Evolutionary conservation across 2,113 vertebrate species (phyloP).

Genomic region (Phoxinus phoxinus): DNA sequence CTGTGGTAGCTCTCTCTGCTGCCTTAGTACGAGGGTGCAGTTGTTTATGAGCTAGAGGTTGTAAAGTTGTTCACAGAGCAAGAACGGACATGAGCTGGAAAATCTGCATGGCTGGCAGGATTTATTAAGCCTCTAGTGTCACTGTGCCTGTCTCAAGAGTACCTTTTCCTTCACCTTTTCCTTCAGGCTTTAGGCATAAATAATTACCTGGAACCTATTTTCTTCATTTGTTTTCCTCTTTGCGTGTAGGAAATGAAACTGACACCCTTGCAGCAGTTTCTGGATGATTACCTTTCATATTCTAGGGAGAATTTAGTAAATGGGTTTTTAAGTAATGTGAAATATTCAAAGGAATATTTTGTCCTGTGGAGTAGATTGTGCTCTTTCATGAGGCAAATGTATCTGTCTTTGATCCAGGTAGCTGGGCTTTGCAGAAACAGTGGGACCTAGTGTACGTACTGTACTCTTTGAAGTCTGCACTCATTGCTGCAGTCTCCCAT

Average conservation of each 20-base stretch:
- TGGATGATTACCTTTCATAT: neutral
- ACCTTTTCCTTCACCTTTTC: neutral
- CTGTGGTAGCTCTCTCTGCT: neutral
- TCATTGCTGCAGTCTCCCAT: constrained; percentile 6
- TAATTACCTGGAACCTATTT: neutral
- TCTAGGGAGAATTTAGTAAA: neutral
- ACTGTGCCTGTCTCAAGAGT: neutral
- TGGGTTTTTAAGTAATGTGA: neutral
- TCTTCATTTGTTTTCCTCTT: neutral
- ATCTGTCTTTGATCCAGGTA: neutral
- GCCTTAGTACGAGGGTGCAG: neutral
- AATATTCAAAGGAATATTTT: neutral
- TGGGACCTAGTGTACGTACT: constrained; percentile 7
- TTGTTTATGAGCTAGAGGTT: constrained; percentile 9
- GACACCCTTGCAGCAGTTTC: neutral
- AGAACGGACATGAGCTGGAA: constrained; percentile 16
- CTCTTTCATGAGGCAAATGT: constrained; percentile 23
- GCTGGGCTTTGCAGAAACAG: neutral
- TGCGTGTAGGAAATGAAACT: neutral
- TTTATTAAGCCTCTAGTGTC: neutral
- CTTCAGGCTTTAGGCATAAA: neutral
- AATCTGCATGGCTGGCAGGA: constrained; percentile 34
- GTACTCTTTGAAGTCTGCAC: constrained; percentile 47
- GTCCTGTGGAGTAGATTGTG: constrained; percentile 19
- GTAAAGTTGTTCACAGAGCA: neutral